phyloP scores from a whole-genome alignment of 1,140 invertebrate species.

The Apis florea region DNA sequence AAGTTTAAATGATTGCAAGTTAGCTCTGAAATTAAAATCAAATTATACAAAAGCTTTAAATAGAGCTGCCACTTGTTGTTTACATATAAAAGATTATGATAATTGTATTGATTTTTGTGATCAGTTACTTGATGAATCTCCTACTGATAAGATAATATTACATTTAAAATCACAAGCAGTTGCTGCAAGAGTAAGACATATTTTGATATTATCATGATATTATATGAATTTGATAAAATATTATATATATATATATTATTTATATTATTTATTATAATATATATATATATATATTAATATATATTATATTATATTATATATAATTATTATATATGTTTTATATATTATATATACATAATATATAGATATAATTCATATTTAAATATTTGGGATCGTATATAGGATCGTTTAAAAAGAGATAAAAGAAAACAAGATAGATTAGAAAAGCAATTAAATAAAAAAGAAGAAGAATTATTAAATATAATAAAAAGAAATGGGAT shows the following conservation, averaged over 20 bases:
- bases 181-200: constrained; percentile 76
- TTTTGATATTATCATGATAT: no score
- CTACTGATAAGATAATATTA: constrained; percentile 82
- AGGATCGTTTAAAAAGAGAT: constrained; percentile 79
- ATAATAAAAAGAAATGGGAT: constrained; percentile 81
- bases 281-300: no score
- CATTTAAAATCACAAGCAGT: constrained; percentile 83
- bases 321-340: no score
- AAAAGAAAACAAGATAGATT: constrained; percentile 82
- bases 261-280: no score
- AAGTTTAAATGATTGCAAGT: constrained; percentile 87
- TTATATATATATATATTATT: no score
- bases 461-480: constrained; percentile 81
- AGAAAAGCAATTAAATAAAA: constrained; percentile 81
- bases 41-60: constrained; percentile 90
- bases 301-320: no score
- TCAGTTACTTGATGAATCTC: constrained; percentile 82
- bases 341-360: no score
- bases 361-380: neutral
- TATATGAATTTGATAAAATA: neutral
- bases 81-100: constrained; percentile 86
- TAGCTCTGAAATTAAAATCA: constrained; percentile 88
- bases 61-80: constrained; percentile 88
- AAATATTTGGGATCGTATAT: constrained; percentile 30
- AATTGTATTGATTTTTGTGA: constrained; percentile 89